These are phyloP conservation scores for Amphiprion ocellaris DNA, from an alignment of 2,113 vertebrate species.

Conservation along the genomic window DNA sequence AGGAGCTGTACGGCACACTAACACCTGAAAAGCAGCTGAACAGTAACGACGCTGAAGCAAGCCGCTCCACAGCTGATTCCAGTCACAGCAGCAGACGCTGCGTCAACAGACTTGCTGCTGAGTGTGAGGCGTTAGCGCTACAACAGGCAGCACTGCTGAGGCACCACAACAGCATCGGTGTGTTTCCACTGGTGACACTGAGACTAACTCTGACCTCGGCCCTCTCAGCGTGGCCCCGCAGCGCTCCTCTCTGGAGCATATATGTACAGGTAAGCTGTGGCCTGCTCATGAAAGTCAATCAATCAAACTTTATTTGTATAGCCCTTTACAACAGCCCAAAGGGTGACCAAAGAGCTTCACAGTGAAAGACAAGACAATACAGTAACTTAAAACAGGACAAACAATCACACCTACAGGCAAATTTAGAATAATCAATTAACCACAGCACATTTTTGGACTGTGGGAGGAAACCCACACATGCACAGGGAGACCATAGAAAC, in stretches of 20 bases:
- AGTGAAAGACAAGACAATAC: no score
- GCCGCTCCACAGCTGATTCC: slow-evolving; percentile 1
- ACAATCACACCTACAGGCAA: no score
- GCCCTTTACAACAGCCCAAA: no score
- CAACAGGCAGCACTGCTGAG: slow-evolving; percentile 88
- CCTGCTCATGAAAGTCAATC: not conserved
- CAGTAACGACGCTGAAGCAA: not conserved
- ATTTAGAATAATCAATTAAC: no score
- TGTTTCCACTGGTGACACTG: slow-evolving; percentile 89
- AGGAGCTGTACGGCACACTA: slow-evolving; percentile 32
- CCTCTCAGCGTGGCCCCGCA: slow-evolving; percentile 86
- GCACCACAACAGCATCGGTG: slow-evolving; percentile 85
- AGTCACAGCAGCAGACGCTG: not conserved
- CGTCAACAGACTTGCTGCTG: slow-evolving; percentile 45
- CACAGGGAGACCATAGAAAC: no score
- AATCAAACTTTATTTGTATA: no score
- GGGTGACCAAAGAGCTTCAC: no score
- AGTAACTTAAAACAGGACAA: no score
- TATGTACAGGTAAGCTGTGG: slow-evolving; percentile 82
- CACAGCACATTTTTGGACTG: no score
- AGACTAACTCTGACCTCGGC: slow-evolving; percentile 85
- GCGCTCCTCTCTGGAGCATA: slow-evolving; percentile 88
- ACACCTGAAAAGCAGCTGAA: slow-evolving; percentile 10
- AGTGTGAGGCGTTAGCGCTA: slow-evolving; percentile 85
- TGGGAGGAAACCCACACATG: no score